Evolutionary conservation across 2,888 invertebrate species (phyloP).

Genomic region (Busseola fusca): DNA sequence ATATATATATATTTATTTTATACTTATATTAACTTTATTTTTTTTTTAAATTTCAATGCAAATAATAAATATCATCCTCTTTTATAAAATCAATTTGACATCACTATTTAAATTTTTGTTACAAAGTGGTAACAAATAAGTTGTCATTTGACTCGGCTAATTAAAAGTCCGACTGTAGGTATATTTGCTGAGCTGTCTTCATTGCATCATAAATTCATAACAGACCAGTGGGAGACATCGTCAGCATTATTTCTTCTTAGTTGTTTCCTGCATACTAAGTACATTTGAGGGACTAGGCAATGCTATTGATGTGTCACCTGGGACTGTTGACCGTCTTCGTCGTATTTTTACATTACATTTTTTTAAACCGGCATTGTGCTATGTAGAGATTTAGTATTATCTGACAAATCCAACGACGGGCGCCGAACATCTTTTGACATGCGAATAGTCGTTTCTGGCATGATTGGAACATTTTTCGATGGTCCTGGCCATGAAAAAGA

Average conservation of each 20-base stretch:
- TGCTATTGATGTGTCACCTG: no score
- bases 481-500: neutral
- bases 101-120: no score
- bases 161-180: neutral
- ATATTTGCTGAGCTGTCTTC: neutral
- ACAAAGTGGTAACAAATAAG: neutral
- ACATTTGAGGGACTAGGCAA: no score
- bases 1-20: no score
- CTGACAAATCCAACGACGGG: neutral
- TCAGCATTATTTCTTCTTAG: no score
- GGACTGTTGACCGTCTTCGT: neutral
- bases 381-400: neutral
- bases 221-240: neutral
- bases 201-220: neutral
- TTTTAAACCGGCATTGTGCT: neutral
- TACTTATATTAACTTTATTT: no score
- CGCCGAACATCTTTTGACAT: neutral
- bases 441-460: neutral
- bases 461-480: neutral
- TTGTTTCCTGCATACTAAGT: no score
- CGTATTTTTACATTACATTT: no score
- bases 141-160: neutral
- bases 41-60: no score
- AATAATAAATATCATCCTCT: no score
- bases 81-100: no score